A percentile compares a stretch with the other conserved stretches of the same genome.
Evolutionary conservation across 35 echinoderm and acorn worm species (phyloP).

Genomic region (Apostichopus parvimensis): DNA sequence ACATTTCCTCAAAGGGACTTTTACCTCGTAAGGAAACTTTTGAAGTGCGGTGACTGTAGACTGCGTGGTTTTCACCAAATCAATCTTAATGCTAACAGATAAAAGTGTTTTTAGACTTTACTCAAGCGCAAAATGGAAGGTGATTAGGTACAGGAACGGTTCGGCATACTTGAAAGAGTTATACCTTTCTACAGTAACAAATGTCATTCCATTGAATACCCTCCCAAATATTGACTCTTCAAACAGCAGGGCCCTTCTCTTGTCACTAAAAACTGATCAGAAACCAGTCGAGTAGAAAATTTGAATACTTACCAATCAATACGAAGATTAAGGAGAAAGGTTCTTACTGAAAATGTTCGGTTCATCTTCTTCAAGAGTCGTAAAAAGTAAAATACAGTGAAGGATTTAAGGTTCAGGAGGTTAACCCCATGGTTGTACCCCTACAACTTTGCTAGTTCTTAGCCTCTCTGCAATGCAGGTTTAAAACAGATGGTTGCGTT

Average conservation of each 20-base stretch:
- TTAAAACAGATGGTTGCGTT: too few relatives aligned
- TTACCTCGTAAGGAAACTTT: too few relatives aligned
- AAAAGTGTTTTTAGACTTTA: not conserved
- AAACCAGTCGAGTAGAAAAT: constrained; percentile 25
- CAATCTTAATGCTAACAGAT: not conserved
- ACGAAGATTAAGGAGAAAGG: constrained; percentile 6
- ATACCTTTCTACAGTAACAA: not conserved
- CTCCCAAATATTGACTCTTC: constrained; percentile 44
- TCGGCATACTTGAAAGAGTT: not conserved
- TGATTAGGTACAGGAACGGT: not conserved
- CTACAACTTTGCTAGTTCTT: too few relatives aligned
- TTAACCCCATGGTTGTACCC: too few relatives aligned
- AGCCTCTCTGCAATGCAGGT: too few relatives aligned
- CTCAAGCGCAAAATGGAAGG: not conserved
- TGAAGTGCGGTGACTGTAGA: not conserved
- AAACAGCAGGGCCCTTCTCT: constrained; percentile 8
- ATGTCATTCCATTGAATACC: constrained; percentile 18
- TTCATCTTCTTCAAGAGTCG: not conserved
- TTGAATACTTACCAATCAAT: constrained; percentile 38
- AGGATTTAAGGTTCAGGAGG: too few relatives aligned
- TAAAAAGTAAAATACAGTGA: too few relatives aligned
- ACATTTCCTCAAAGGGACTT: too few relatives aligned
- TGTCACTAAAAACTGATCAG: constrained; percentile 23
- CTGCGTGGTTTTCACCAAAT: not conserved
- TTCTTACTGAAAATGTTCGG: not conserved